Base-by-base conservation (phyloP, 2,113 vertebrate species). In the Caloenas nicobarica region DNA sequence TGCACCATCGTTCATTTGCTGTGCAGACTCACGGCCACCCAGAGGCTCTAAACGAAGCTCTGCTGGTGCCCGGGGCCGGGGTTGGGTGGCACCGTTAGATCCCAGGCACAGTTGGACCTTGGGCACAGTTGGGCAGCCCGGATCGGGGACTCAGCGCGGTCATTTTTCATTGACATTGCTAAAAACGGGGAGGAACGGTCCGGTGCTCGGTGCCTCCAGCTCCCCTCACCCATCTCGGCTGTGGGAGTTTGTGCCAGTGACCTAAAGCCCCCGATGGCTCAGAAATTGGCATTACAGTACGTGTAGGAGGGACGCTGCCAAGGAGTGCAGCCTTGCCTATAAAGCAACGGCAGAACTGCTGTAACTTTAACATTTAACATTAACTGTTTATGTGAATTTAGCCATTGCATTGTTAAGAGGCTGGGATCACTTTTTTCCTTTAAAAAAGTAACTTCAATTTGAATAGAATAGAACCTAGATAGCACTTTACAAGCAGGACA, bases 61-160 rank as follows among this genome's bases (percentile, higher is more conserved):
- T 21, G 21, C 42, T 5, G n/a, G 3, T 44, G 73, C 24, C 33
- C 24, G 4, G 13, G 31, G 44, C 36, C 29, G 5, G 13, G 13
- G 23, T 23, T 23, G 73, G 64, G 4, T 7, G 25, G 19, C 17
- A 4, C 23, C 3, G 3, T 46, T 46, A 46, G 44, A 46, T 8
- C 44, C 44, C 44, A 7, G 17, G 11, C 11, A 13, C 40, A 40
- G 40, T 40, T 13, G 77, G 42, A 16, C 57, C 42, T n/a, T 8
- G 18, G 34, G 58, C 68, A 17, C 51, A 12, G 21, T 6, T 31
- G 77, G 56, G 76, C 33, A 42, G 24, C 24, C 50, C 1, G 6
- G 42, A 7, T 16, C 3, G 2, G 14, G 53, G 22, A 2, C 34
- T 31, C 5, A 25, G 42, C 2, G 3, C 3, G 3, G 34, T 29